Evolutionary conservation across 2,888 invertebrate species (phyloP).

Genomic region (Leptothorax acervorum): DNA sequence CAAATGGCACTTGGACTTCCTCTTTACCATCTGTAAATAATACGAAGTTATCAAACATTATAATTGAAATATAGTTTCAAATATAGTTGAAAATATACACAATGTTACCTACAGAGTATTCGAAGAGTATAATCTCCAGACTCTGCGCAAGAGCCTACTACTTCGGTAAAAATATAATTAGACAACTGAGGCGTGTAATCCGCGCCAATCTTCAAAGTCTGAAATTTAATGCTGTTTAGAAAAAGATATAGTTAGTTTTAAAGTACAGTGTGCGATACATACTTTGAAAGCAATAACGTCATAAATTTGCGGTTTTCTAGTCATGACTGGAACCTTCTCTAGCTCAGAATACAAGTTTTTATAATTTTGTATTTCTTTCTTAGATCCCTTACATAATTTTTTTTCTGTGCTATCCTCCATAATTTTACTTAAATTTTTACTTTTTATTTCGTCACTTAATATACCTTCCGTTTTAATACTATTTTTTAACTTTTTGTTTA

Average conservation of each 20-base stretch:
- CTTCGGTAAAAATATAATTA: slow-evolving; percentile 81
- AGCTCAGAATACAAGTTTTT: slow-evolving; percentile 32
- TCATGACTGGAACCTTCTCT: slow-evolving; percentile 50
- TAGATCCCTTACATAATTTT: neutral
- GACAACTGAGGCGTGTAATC: slow-evolving; percentile 85
- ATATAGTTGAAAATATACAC: neutral
- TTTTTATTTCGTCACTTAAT: slow-evolving; percentile 14
- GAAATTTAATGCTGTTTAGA: slow-evolving; percentile 40
- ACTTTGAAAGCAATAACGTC: slow-evolving; percentile 77
- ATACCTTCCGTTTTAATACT: slow-evolving; percentile 31
- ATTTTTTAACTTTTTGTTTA: slow-evolving; percentile 58
- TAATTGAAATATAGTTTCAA: neutral
- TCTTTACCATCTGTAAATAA: slow-evolving; percentile 80
- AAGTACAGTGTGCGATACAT: slow-evolving; percentile 24
- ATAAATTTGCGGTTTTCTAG: slow-evolving; percentile 54
- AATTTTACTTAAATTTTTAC: slow-evolving; percentile 5
- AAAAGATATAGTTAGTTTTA: slow-evolving; percentile 37
- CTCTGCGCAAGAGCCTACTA: slow-evolving; percentile 68
- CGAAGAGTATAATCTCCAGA: slow-evolving; percentile 72
- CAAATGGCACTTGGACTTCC: slow-evolving; percentile 80
- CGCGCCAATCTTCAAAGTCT: slow-evolving; percentile 83
- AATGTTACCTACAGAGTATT: slow-evolving; percentile 74
- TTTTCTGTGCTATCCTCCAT: neutral
- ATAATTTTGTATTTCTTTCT: neutral
- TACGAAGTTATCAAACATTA: neutral